Evolutionary conservation across 2,797 vertebrate species (phyloP).

Genomic region (Notolepis coatsorum): DNA sequence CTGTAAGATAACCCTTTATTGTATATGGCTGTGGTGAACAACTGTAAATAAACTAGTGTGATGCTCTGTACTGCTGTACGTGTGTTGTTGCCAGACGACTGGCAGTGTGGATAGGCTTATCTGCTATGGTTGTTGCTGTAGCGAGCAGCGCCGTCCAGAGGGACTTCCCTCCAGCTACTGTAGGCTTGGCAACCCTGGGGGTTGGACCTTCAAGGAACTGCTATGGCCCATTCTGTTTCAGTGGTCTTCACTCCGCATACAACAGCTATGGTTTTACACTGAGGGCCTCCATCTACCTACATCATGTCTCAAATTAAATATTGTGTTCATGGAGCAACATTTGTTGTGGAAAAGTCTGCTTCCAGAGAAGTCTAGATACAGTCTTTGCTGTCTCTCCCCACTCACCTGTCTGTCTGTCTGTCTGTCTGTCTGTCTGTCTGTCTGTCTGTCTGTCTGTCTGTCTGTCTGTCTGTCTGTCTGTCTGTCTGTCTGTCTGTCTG

Average conservation of each 20-base stretch:
- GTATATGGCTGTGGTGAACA: constrained; percentile 2
- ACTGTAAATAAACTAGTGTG: not conserved
- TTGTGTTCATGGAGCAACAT: not conserved
- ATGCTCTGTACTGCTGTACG: constrained; percentile 20
- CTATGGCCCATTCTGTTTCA: too few relatives aligned
- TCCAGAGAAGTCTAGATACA: not conserved
- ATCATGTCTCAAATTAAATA: too few relatives aligned
- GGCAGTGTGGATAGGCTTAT: constrained; percentile 50
- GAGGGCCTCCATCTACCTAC: not conserved
- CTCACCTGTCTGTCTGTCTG: too few relatives aligned
- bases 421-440: not conserved
- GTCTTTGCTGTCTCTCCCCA: not conserved
- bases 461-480: too few relatives aligned
- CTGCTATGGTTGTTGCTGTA: constrained; percentile 43
- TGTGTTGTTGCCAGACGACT: constrained; percentile 38
- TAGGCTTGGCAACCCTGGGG: not conserved
- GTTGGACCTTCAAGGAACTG: not conserved
- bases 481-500: not conserved
- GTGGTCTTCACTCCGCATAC: too few relatives aligned
- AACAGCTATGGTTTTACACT: not conserved
- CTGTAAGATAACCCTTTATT: too few relatives aligned
- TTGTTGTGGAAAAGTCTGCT: too few relatives aligned
- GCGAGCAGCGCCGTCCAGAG: constrained; percentile 4
- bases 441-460: not conserved
- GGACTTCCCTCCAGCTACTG: constrained; percentile 12